Evolutionary conservation across 2,113 vertebrate genomes (phyloP).

Genomic region (Micronisus gabar): DNA sequence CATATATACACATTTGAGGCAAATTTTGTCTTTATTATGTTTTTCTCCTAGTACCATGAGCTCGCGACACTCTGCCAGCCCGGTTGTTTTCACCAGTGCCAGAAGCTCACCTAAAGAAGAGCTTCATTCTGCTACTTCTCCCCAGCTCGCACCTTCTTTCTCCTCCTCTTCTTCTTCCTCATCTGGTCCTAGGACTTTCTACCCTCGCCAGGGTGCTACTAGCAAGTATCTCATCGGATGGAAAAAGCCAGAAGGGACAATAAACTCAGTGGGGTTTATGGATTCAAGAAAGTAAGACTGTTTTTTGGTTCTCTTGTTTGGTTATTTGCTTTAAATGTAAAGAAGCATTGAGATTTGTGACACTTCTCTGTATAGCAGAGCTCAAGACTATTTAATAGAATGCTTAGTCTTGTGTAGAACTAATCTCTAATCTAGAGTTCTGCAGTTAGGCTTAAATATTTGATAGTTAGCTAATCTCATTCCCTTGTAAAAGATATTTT

Average conservation of each 20-base stretch:
- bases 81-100: conserved; percentile 80
- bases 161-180: conserved; percentile 90
- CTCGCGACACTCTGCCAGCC: conserved; percentile 87
- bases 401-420: not conserved
- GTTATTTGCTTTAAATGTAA: not conserved
- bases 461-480: not conserved
- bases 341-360: not conserved
- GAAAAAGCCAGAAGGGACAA: conserved; percentile 98
- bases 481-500: not conserved
- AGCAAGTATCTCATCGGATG: conserved; percentile 99
- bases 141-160: conserved; percentile 77
- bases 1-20: not conserved
- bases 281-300: conserved; percentile 94
- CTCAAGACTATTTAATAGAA: not conserved
- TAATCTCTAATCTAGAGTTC: not conserved
- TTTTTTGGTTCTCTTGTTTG: conserved; percentile 23
- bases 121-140: conserved; percentile 82
- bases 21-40: conserved; percentile 48
- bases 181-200: conserved; percentile 94
- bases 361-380: not conserved
- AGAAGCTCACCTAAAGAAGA: conserved; percentile 93
- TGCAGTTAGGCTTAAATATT: not conserved
- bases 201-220: conserved; percentile 96
- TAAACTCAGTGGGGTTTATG: conserved; percentile 98
- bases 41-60: conserved; percentile 77